Evolutionary conservation across 2,797 vertebrate species (phyloP), one percentile per base, ranked within the genome.

Genomic region (Salarias fasciatus): DNA sequence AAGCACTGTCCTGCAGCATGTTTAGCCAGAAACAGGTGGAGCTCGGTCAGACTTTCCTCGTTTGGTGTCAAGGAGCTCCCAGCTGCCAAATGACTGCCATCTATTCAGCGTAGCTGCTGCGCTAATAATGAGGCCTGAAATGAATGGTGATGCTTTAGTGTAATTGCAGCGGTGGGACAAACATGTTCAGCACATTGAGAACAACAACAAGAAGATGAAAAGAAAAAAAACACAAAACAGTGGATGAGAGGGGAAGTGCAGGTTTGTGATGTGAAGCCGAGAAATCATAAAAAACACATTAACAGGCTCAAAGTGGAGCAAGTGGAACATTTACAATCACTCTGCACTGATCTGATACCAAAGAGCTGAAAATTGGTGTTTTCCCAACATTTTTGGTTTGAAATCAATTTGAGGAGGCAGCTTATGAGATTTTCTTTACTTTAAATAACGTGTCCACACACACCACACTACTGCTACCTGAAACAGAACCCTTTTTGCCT

Each of bases 161-260:
- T 80, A 88, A 86, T 82, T 77, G 82, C 67, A 75, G 76, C 38
- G 58, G 62, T 72, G 85, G 85, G 75, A 80, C 59, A 83, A 84
- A 63, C 50, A 37, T 69, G 55, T 56, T 49, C 8, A 31, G 57
- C 73, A 83, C 73, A 72, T 47, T 14, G 12, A 47, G 62, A 56
- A 62, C 49, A 63, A 73, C 49, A 66, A 72, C 43, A 74, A 61
- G 48, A 76, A 24, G 4, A 52, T 37, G 18, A 18, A n/a, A 18
- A 3, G 24, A 24, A 24, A 24, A 2, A 24, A 24, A 24, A 24
- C 24, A 24, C n/a, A n/a, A n/a, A n/a, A n/a, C n/a, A 24, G 43
- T 14, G 41, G 7, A 47, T 18, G 48, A 12, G 30, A 48, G 15
- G 11, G 56, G 12, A 31, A 24, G 3, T 24, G 15, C 11, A 61